Conservation (phyloP, 2,113 vertebrate genomes). For the Chunga burmeisteri region DNA sequence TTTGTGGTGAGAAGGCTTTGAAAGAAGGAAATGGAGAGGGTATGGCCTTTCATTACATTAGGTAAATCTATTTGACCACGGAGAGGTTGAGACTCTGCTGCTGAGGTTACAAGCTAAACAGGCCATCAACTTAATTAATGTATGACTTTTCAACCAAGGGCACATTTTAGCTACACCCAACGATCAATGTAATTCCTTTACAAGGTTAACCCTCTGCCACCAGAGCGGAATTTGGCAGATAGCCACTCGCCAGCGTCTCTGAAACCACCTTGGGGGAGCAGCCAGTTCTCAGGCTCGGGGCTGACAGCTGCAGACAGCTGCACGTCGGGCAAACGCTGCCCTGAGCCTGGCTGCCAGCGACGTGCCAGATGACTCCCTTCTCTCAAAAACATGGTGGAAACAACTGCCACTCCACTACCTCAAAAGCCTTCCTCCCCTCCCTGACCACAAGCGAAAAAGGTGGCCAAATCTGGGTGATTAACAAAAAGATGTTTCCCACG, state of each 20-base stretch:
- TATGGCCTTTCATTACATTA: constrained; percentile 29
- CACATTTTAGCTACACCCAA: not conserved
- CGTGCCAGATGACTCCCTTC: not conserved
- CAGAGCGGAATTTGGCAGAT: not conserved
- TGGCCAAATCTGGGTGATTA: not conserved
- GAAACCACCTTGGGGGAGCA: constrained; percentile 49
- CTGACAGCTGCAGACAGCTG: constrained; percentile 80
- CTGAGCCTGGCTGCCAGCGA: not conserved
- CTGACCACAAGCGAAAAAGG: not conserved
- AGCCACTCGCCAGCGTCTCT: constrained; percentile 42
- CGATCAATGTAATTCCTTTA: not conserved
- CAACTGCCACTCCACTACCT: not conserved
- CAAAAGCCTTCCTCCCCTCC: not conserved
- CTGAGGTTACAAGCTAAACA: constrained; percentile 38
- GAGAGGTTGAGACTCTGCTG: constrained; percentile 23
- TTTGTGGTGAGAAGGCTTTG: constrained; percentile 41
- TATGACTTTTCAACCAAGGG: not conserved
- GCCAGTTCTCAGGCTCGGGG: constrained; percentile 66
- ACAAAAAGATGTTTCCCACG: not conserved
- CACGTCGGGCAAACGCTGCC: not conserved
- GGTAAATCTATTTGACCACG: constrained; percentile 59
- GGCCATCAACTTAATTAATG: constrained; percentile 18
- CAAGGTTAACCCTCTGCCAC: not conserved
- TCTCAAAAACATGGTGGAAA: not conserved
- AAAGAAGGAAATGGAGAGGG: constrained; percentile 62